Evolutionary conservation across 2,113 vertebrate species (phyloP).

Genomic region (Chroicocephalus ridibundus): DNA sequence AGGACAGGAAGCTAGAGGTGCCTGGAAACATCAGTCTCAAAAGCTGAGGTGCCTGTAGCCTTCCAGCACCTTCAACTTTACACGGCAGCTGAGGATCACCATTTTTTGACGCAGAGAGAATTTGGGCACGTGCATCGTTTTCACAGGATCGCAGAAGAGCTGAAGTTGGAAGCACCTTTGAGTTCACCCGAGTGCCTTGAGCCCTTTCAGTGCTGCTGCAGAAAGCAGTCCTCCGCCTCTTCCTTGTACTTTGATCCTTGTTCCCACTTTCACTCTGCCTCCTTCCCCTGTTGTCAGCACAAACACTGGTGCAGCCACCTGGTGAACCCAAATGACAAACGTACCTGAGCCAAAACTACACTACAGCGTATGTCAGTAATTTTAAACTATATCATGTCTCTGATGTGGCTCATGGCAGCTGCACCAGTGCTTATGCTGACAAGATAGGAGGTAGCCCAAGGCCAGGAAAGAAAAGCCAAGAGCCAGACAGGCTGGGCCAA

Average conservation of each 20-base stretch:
- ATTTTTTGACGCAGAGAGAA: neutral
- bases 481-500: neutral
- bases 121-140: accelerated
- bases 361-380: neutral
- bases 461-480: neutral
- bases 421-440: neutral
- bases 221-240: neutral
- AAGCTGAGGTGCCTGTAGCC: neutral
- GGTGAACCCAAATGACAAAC: neutral
- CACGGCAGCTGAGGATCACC: neutral
- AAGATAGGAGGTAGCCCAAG: neutral
- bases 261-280: neutral
- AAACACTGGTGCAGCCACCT: neutral
- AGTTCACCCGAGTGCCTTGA: neutral
- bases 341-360: neutral
- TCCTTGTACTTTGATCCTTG: neutral
- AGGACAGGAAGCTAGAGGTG: neutral
- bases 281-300: neutral
- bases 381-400: neutral
- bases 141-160: neutral
- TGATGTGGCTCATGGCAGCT: neutral
- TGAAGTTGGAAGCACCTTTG: neutral
- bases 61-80: neutral
- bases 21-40: neutral
- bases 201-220: neutral